Base-by-base conservation (phyloP, 2,113 vertebrate genomes). In the Bubo scandiacus region DNA sequence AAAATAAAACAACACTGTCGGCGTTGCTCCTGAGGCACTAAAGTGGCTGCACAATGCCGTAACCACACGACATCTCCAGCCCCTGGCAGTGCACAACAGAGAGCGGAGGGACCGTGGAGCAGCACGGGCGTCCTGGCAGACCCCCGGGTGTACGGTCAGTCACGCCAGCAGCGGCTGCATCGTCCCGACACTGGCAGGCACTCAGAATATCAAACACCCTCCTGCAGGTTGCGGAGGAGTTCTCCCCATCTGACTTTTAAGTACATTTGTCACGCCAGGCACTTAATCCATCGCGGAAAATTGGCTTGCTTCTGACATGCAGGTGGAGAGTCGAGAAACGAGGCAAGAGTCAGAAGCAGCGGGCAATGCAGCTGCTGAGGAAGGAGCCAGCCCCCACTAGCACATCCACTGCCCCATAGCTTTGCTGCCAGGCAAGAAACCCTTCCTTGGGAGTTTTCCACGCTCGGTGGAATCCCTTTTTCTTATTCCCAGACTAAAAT, bases 261-360 rank as follows among this genome's bases (percentile, higher is more conserved):
- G 92, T 19, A 83, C 81, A 49, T 96, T 81, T 93, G 86, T 95
- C 96, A 97, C 92, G 51, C 71, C 84, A 92, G 75, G 68, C 75
- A 20, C 89, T 95, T 91, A 84, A 88, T 96, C 92, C 19, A 0
- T 63, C 3, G 29, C 2, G 40, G 92, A 94, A 86, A 72, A 96
- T 62, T 3, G 66, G 58, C 91, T 97, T 92, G 68, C 34, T 90
- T 62, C 70, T 92, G 90, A 51, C 87, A 2, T 1, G 65, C 89
- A 84, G 88, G 92, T 83, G 73, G 82, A 92, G 94, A 84, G 92
- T 22, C 18, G 11, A 92, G 38, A 15, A 57, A 25, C 1, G 4
- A 71, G 70, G 45, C 77, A 88, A 52, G 71, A 81, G 71, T 70
- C 21, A 18, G 92, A 75, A 90, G 57, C 75, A 82, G 79, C 11